Percentiles rank a stretch among this genome's conserved stretches.
phyloP scores from a whole-genome alignment of 2,797 vertebrate genomes.

The Luscinia luscinia region DNA sequence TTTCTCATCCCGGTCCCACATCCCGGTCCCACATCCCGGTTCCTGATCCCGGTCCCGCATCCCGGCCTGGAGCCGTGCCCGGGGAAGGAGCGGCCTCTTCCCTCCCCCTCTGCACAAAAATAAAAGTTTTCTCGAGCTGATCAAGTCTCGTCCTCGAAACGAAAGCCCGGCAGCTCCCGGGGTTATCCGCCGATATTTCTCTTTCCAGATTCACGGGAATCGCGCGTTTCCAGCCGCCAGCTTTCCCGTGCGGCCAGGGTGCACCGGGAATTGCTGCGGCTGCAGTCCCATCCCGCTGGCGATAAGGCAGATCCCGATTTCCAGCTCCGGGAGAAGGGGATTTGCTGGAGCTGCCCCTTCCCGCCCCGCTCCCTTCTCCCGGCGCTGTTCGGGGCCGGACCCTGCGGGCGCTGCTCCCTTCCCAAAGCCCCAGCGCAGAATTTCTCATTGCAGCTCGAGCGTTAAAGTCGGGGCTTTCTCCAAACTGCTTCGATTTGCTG shows the following conservation, averaged over 20 bases:
- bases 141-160: no score
- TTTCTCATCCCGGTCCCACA: no score
- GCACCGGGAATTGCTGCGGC: rapidly evolving
- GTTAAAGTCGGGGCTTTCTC: neutral
- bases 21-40: rapidly evolving
- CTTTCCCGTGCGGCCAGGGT: neutral
- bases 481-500: neutral
- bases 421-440: neutral
- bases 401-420: neutral
- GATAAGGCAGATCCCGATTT: rapidly evolving
- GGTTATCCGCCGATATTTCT: neutral
- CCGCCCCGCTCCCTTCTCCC: neutral
- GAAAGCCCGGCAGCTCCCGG: neutral
- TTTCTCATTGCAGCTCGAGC: neutral
- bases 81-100: neutral
- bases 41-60: neutral
- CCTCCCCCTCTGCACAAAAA: neutral
- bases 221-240: rapidly evolving
- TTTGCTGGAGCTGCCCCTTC: neutral
- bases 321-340: rapidly evolving
- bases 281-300: rapidly evolving
- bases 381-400: neutral
- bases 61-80: neutral
- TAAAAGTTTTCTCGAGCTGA: neutral
- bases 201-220: rapidly evolving